Percentiles rank a stretch among this genome's conserved stretches.
phyloP scores from a whole-genome alignment of 2,113 vertebrate species.

The Eurypyga helias region DNA sequence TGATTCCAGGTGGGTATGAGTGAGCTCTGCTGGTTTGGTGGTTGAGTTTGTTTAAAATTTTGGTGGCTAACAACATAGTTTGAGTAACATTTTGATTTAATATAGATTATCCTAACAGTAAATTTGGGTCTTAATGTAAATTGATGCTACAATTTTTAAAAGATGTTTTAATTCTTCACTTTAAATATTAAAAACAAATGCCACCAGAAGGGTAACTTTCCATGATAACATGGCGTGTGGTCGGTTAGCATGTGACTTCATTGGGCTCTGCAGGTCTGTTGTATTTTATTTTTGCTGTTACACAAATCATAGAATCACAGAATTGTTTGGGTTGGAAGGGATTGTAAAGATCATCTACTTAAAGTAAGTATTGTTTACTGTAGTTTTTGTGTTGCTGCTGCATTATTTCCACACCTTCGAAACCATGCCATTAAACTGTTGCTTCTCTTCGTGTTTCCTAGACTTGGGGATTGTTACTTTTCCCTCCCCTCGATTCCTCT shows the following conservation, averaged over 20 bases:
- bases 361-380: background rate
- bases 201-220: background rate
- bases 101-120: background rate
- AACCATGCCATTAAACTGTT: background rate
- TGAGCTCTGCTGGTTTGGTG: background rate
- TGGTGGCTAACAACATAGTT: background rate
- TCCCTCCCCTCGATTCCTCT: accelerated
- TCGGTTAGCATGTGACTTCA: background rate
- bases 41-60: background rate
- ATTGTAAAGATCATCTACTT: no score
- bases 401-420: background rate
- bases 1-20: background rate
- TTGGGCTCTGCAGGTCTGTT: background rate
- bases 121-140: background rate
- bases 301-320: no score
- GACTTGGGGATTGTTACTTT: background rate
- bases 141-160: background rate
- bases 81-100: background rate
- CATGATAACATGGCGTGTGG: accelerated
- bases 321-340: no score
- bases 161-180: background rate
- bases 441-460: background rate
- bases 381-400: background rate
- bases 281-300: background rate
- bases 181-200: background rate